Base-by-base conservation (phyloP, 1,140 invertebrate species). In the Apis dorsata region DNA sequence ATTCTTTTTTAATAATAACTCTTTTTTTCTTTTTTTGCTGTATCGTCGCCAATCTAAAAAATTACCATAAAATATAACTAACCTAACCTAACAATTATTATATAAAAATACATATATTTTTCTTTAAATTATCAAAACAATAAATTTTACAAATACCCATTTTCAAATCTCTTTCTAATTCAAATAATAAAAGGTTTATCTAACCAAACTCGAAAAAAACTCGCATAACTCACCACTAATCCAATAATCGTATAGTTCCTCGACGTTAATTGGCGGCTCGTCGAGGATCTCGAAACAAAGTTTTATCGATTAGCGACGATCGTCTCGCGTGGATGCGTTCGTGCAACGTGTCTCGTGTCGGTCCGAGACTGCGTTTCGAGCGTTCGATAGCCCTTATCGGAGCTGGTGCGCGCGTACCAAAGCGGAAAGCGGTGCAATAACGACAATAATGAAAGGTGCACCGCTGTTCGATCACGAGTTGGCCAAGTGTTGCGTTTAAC, bases 381-480 rank as follows among this genome's bases (percentile, higher is more conserved):
- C 71, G 51, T 49, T 80, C 81, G 60, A 71, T 84, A 84, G 68
- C 53, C 75, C 85, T 86, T 87, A 86, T 86, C 86, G 63, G 81
- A n/a, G 44, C 57, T 11, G 24, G 51, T 62, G 49, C 79, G 79
- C 77, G 66, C 65, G 76, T 73, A 88, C 81, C 76, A 79, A 44
- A 84, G 68, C 86, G 82, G 87, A 85, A 88, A 86, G 85, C 78
- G 60, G 81, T 59, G 51, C 44, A 74, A 79, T 89, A 88, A 85
- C 73, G 73, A 83, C 65, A 87, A 87, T 86, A 85, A 89, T 81
- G 65, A 85, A 75, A 85, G 63, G 57, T 72, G 69, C 68, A 62
- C 65, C 59, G 57, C 59, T 71, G 66, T 87, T 79, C 34, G 49
- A 78, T 71, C 60, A 34, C 44, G 28, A 68, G 60, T 24, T 49